Evolutionary conservation across 2,113 vertebrate species (phyloP).

Genomic region (Phaethornis superciliosus): DNA sequence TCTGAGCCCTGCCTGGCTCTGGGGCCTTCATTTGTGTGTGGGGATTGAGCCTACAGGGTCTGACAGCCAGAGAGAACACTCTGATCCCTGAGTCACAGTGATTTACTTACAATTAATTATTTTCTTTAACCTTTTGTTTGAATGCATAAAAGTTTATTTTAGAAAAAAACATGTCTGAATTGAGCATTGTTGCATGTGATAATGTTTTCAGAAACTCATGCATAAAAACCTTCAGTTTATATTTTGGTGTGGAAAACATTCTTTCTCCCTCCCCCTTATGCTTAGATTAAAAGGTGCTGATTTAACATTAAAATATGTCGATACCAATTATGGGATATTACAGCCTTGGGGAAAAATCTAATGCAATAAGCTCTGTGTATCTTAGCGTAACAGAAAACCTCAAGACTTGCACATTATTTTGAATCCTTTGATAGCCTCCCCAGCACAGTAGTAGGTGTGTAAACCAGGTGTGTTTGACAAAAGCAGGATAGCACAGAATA

Average conservation of each 20-base stretch:
- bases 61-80: not conserved
- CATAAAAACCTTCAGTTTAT: not conserved
- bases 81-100: not conserved
- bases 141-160: not conserved
- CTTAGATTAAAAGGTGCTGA: not conserved
- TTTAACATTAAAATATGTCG: not conserved
- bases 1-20: not conserved
- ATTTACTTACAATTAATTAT: not conserved
- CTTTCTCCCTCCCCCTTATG: not conserved
- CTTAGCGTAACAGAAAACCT: not conserved
- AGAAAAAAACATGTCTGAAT: not conserved
- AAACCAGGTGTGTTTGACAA: not conserved
- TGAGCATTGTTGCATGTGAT: not conserved
- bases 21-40: not conserved
- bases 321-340: not conserved
- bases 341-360: not conserved
- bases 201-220: not conserved
- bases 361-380: not conserved
- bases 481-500: not conserved
- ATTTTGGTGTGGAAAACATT: not conserved
- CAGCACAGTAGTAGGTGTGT: not conserved
- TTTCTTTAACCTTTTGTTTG: not conserved
- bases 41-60: fast-evolving
- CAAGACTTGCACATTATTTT: not conserved
- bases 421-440: not conserved